Conservation (phyloP, 2,888 invertebrate genomes). For the Tanypteryx hageni region DNA sequence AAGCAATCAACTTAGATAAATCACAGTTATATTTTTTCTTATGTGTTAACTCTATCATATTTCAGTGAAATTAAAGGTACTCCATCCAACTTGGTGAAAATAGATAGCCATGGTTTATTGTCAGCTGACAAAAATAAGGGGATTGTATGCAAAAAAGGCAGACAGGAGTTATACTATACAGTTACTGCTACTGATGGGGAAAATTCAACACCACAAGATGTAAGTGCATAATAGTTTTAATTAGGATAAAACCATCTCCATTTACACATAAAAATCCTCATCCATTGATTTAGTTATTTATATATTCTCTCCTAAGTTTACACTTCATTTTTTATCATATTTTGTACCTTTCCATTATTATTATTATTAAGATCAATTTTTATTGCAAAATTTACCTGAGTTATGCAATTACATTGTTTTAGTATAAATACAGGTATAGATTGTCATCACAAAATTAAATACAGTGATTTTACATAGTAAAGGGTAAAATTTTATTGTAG, state of each 20-base stretch:
- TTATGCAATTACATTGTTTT: too few relatives aligned
- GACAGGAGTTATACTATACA: conserved; percentile 77
- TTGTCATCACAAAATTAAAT: too few relatives aligned
- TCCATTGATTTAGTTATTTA: not conserved
- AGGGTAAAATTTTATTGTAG: too few relatives aligned
- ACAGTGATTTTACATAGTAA: too few relatives aligned
- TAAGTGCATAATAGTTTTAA: conserved; percentile 70
- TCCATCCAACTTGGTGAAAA: conserved; percentile 76
- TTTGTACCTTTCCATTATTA: not conserved
- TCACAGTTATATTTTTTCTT: too few relatives aligned
- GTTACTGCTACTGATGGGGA: conserved; percentile 78
- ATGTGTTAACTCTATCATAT: not conserved
- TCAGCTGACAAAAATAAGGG: conserved; percentile 74
- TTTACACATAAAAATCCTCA: not conserved
- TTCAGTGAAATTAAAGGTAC: conserved; percentile 75
- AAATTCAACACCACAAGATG: conserved; percentile 74
- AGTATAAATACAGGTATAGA: too few relatives aligned
- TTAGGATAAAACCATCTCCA: not conserved
- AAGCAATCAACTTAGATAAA: too few relatives aligned
- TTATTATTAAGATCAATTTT: not conserved
- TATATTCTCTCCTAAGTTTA: not conserved
- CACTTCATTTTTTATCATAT: not conserved
- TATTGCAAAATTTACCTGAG: too few relatives aligned
- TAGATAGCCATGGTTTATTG: conserved; percentile 77
- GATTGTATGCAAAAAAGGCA: conserved; percentile 79